Conservation (phyloP, 53 echinoderm and acorn worm genomes). For the Pentamera pediparva region DNA sequence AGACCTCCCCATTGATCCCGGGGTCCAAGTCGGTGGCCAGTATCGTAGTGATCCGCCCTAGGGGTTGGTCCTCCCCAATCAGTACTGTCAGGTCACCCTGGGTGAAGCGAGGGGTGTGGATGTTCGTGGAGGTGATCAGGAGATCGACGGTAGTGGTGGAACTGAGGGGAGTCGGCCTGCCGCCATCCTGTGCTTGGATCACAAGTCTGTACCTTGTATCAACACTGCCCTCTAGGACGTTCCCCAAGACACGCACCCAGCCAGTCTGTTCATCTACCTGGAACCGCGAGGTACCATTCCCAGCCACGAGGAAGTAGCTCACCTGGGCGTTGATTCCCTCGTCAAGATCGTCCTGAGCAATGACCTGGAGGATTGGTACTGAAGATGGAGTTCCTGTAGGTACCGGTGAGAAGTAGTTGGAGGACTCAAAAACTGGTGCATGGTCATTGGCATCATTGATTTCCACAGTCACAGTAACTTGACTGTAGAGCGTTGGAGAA, state of each 20-base stretch:
- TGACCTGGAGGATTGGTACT: conserved; percentile 54
- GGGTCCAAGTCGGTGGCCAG: conserved; percentile 62
- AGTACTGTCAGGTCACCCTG: conserved; percentile 38
- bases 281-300: conserved; percentile 82
- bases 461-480: conserved; percentile 50
- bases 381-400: conserved; percentile 31
- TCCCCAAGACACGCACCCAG: conserved; percentile 47
- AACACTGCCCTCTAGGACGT: conserved; percentile 48
- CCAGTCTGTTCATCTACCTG: conserved; percentile 69
- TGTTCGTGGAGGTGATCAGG: conserved; percentile 60
- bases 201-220: conserved; percentile 49
- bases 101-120: conserved; percentile 56
- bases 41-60: conserved; percentile 44
- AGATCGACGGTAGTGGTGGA: conserved; percentile 47
- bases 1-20: conserved; percentile 82
- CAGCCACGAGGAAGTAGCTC: conserved; percentile 63
- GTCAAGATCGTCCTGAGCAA: conserved; percentile 60
- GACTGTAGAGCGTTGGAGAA: conserved; percentile 63
- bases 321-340: conserved; percentile 74
- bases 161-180: conserved; percentile 39
- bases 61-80: conserved; percentile 47
- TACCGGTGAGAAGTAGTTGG: conserved; percentile 66
- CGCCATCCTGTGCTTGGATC: conserved; percentile 66
- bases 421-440: conserved; percentile 63
- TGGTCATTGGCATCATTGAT: conserved; percentile 79